Base-by-base conservation (phyloP, 2,888 invertebrate genomes). In the Hirtodrosophila duncani region DNA sequence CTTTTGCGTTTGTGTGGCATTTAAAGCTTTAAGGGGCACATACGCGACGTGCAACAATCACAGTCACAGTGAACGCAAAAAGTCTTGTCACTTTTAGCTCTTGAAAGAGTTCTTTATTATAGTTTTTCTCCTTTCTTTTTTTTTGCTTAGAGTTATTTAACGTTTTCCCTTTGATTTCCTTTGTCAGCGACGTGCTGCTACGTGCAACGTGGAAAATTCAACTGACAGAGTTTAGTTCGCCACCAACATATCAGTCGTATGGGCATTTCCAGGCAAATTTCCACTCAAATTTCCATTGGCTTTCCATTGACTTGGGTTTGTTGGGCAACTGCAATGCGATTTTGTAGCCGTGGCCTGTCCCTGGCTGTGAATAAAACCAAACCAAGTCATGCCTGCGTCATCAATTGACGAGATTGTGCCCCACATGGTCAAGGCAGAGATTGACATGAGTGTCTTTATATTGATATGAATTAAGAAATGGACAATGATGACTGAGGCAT, bases 1-100 rank as follows among this genome's bases (percentile, higher is more conserved):
- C 70, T 50, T 50, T 81, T 72, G 29, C 75, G 80, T 72, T 75
- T 78, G 44, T 56, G 59, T 70, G 62, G 63, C 75, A 78, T 78
- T 75, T 70, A 70, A 70, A 26, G 11, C n/a, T n/a, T n/a, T n/a
- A 24, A 11, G 58, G 34, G 26, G 14, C 17, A 30, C 20, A 17
- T 3, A 36, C 24, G 20, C n/a, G 38, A 24, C 36, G 10, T 5
- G 4, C 7, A 20, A 1, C 9, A 20, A 11, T 8, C 11, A 4
- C 49, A 36, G 29, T 30, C 29, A 36, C 29, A 33, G 8, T 16
- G 1, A 14, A 1, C 3, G 16, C 1, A 1, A 17, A 4, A 34
- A 27, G 27, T 49, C 46, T 49, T 3, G 4, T n/a, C n/a, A n/a
- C 8, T 0, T 10, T 7, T n/a, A 5, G 6, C n/a, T 20, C 7